Base-by-base conservation (phyloP, 2,113 vertebrate species). In the Pampusana beccarii region DNA sequence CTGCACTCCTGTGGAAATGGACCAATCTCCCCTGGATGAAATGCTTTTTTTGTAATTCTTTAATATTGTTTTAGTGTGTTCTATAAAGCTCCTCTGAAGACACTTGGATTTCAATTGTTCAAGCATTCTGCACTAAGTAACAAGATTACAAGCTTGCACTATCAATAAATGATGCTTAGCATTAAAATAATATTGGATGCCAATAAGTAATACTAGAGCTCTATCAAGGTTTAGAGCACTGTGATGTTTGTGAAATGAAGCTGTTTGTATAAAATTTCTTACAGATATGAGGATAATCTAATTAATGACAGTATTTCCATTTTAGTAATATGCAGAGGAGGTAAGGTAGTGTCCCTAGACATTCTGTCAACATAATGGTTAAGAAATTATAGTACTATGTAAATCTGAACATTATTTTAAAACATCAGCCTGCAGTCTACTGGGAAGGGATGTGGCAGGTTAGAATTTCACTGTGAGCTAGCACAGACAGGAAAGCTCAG, bases 321-420 rank as follows among this genome's bases (percentile, higher is more conserved):
- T 69, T 93, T 86, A 74, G 15, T 89, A 80, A 66, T 56, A 57
- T 21, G 24, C 40, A 88, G 64, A 81, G 25, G 56, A 60, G 29
- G 36, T 36, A 57, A 56, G 28, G 36, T 53, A n/a, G 15, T 75
- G 10, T 86, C 58, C 38, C 29, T 53, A 29, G 60, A 74, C 4
- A 33, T 87, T 81, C 48, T 84, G 38, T 33, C 29, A 66, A 69
- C 3, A 44, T 62, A 57, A 64, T 62, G 42, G 31, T 78, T 87
- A 80, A 85, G 40, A 90, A 48, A 72, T 85, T 95, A 29, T 86
- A 50, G 21, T 73, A 19, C 29, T 80, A 54, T 50, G 7, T 78
- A 51, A 79, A 88, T 71, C 46, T 78, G 70, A 86, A 64, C 36
- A 70, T 89, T 86, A 64, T 96, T 92, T 94, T 92, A 60, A 82